Percentiles rank a stretch among this genome's conserved stretches.
phyloP scores from a whole-genome alignment of 2,888 invertebrate genomes.

The Tetramorium bicarinatum region DNA sequence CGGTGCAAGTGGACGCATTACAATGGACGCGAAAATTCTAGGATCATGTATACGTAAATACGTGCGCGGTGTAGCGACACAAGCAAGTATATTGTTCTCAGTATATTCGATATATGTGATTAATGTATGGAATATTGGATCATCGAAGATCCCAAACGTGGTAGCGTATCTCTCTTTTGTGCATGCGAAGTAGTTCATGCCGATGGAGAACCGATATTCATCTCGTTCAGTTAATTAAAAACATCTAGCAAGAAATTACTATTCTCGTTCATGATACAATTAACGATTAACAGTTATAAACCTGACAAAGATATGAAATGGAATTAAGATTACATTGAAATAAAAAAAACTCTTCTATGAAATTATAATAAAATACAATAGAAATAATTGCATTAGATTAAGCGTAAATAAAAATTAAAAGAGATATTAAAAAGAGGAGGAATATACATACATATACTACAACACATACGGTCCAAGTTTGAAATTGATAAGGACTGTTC shows the following conservation, averaged over 20 bases:
- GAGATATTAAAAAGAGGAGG: neutral
- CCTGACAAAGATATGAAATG: neutral
- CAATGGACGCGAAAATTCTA: constrained; percentile 29
- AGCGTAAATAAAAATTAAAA: constrained; percentile 11
- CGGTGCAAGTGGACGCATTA: neutral
- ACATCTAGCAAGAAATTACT: neutral
- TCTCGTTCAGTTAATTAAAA: constrained; percentile 32
- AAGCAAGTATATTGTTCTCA: constrained; percentile 31
- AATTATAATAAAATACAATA: neutral
- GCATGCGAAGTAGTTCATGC: neutral
- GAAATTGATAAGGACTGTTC: neutral
- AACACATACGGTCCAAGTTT: neutral
- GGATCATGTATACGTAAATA: neutral
- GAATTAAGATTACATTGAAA: constrained; percentile 12
- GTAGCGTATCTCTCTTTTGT: neutral
- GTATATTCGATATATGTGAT: neutral
- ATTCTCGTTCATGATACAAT: neutral
- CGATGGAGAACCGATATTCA: neutral
- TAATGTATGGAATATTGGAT: constrained; percentile 13
- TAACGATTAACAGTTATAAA: neutral
- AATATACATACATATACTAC: neutral
- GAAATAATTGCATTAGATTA: neutral
- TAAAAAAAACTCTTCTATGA: constrained; percentile 7
- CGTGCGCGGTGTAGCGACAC: neutral
- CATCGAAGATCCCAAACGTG: neutral